Evolutionary conservation across 2,113 vertebrate species (phyloP), one percentile per base, ranked within the genome.

Genomic region (Prochilodus magdalenae): DNA sequence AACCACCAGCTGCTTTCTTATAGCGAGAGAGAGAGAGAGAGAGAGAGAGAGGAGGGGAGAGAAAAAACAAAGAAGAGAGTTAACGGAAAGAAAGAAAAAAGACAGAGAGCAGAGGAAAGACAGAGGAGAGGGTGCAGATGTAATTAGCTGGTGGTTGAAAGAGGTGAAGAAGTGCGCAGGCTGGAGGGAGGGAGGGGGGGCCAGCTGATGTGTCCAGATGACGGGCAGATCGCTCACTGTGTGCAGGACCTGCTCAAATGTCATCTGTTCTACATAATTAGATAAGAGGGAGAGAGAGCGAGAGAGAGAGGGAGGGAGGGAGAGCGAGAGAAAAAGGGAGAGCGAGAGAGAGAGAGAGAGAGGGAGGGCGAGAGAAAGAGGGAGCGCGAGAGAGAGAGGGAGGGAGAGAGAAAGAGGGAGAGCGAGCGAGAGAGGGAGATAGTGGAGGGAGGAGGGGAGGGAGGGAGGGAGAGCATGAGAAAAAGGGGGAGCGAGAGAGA

Each of bases 221-320:
- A 77, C 87, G 84, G 67, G 71, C 55, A 55, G 73, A 75, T 83
- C 86, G 85, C 83, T 85, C 84, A 80, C 66, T 40, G 63, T 70
- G 83, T 78, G 77, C 44, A 80, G 69, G 18, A 80, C 73, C 85
- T 33, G 81, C 85, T 88, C 77, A 65, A 63, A 83, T 91, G 89
- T 91, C 84, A 80, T 87, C 81, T 84, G 82, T 86, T 87, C 83
- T 79, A 77, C 78, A 77, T 90, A 87, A 90, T 90, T 83, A 90
- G 87, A 91, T 81, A 83, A 89, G 85, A 89, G 87, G 82, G 85
- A 88, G 36, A 78, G 62, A 59, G 16, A 44, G 4, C 1, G 40
- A 44, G 40, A 44, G 40, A 44, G 40, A 44, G 40, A 44, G 40
- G 11, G 40, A 44, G 40, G 11, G 40, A 44, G 40, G 11, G 40